These are phyloP conservation scores for Gopherus evgoodei DNA, from an alignment of 2,113 vertebrate species.

Conservation along the genomic window DNA sequence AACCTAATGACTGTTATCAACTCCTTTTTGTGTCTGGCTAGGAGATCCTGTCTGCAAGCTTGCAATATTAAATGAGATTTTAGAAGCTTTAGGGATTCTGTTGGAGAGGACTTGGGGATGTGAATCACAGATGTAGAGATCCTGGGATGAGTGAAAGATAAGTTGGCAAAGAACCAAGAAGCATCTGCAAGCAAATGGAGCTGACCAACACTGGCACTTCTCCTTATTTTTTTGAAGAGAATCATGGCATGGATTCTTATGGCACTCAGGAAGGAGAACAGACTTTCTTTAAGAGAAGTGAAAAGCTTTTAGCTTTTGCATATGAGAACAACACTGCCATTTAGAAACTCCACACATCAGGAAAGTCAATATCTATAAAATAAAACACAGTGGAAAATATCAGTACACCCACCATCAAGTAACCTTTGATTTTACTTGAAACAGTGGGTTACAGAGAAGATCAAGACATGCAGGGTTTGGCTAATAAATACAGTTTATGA, in stretches of 20 bases:
- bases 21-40: not conserved
- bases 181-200: not conserved
- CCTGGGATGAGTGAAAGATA: constrained; percentile 2
- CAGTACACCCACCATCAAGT: not conserved
- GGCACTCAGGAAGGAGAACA: not conserved
- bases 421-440: not conserved
- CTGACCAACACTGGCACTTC: not conserved
- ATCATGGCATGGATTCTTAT: not conserved
- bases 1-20: not conserved
- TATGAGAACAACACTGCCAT: not conserved
- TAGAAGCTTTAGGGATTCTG: constrained; percentile 4
- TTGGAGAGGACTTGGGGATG: not conserved
- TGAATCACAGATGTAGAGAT: not conserved
- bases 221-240: not conserved
- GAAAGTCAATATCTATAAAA: not conserved
- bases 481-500: not conserved
- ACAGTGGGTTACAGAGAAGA: not conserved
- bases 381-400: not conserved
- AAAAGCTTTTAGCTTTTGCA: not conserved
- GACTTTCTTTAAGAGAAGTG: not conserved
- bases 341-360: not conserved
- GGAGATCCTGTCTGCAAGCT: not conserved
- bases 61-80: not conserved
- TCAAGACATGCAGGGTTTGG: not conserved
- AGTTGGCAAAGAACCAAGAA: not conserved